Evolutionary conservation across 2,113 vertebrate genomes (phyloP).

Genomic region (Psammodynastes pulverulentus): DNA sequence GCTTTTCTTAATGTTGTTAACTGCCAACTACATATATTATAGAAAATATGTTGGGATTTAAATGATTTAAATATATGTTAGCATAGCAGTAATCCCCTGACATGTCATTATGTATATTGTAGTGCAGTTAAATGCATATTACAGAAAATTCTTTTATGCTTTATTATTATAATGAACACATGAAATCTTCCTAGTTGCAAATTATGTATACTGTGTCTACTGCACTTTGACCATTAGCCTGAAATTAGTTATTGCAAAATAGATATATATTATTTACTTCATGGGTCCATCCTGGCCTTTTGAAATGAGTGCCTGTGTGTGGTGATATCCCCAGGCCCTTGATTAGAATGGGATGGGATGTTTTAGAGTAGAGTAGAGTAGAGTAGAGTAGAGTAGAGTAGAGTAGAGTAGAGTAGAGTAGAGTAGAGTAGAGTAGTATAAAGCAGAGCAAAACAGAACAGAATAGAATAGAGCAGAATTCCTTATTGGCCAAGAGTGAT

Average conservation of each 20-base stretch:
- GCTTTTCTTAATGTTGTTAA: not conserved
- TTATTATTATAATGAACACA: not conserved
- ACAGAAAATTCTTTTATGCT: not conserved
- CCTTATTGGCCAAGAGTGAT: too few species aligned
- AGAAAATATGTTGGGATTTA: not conserved
- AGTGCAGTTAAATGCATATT: not conserved
- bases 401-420: too few species aligned
- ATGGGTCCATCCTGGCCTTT: not conserved
- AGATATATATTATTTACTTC: not conserved
- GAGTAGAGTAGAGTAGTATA: too few species aligned
- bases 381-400: too few species aligned
- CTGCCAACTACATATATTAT: not conserved
- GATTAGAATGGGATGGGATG: not conserved
- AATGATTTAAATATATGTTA: not conserved
- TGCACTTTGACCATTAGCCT: not conserved
- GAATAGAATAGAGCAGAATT: too few species aligned
- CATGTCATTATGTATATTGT: not conserved
- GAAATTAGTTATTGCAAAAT: not conserved
- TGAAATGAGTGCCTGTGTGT: not conserved
- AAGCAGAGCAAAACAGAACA: too few species aligned
- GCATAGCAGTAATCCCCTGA: not conserved
- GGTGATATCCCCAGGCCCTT: not conserved
- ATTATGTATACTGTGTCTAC: not conserved
- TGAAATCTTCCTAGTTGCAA: not conserved
- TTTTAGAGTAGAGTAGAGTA: not conserved